Base-by-base conservation (phyloP, 2,113 vertebrate genomes). In the Oriolus oriolus region DNA sequence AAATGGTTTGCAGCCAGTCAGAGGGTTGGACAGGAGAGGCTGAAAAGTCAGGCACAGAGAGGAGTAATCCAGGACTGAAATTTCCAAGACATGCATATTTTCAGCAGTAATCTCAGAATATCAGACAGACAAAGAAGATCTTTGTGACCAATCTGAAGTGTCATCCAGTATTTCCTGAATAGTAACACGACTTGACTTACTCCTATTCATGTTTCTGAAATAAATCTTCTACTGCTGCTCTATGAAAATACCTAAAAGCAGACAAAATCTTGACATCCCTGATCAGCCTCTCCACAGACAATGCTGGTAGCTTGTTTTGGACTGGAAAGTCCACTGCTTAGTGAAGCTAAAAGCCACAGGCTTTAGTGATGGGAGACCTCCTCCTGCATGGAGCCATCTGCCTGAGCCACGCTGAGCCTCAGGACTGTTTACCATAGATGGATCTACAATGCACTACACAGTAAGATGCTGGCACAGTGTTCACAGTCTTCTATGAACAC, bases 401-500 rank as follows among this genome's bases (percentile, higher is more conserved):
- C 76, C 90, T 4, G 44, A 96, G 65, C 60, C 90, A 56, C 3
- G 2, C 44, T 84, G 95, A 90, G 92, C 69, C 37, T 53, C 11
- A 61, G 73, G 79, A 87, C 16, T 93, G 93, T 96, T 96, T 96
- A 93, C 90, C 10, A 2, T 93, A 97, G 97, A 96, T 95, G 93
- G 96, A 97, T 81, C 93, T 97, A 93, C 94, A 97, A 84, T 60
- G 69, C 31, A 24, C 70, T 56, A 70, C 97, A 94, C 97, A 97
- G 97, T 96, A 71, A 97, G 98, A 97, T 97, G 97, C 97, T 97
- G 97, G 98, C 88, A 96, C 97, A 93, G 96, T 96, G 95, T 96
- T 97, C 98, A 97, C 96, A 97, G 96, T 97, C 97, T 98, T 97
- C 97, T 98, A 96, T 91, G 97, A 97, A 97, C 97, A 60, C 98